A percentile compares a stretch with the other conserved stretches of the same genome.
These are phyloP conservation scores for Lanius ludovicianus DNA, from an alignment of 2,113 vertebrate species.

Conservation along the genomic window DNA sequence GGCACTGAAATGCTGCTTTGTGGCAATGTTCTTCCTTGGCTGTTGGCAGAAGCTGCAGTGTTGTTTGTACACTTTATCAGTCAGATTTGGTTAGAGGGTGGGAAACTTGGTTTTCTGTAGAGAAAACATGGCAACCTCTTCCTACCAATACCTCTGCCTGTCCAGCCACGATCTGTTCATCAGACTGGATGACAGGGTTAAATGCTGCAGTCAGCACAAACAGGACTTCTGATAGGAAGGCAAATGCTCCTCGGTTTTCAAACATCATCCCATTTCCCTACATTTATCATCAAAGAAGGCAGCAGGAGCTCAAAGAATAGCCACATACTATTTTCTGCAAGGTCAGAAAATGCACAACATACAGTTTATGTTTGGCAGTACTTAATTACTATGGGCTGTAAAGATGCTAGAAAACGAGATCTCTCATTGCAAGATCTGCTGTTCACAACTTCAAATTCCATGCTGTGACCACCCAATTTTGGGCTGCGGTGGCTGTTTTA, in stretches of 20 bases:
- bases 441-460: conserved; percentile 14
- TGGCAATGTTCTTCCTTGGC: neutral
- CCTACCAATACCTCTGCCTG: neutral
- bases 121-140: neutral
- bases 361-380: neutral
- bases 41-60: neutral
- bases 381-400: neutral
- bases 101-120: neutral
- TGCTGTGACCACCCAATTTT: neutral
- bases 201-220: conserved; percentile 29
- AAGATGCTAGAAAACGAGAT: neutral
- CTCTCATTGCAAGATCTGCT: neutral
- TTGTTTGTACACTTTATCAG: neutral
- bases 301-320: neutral
- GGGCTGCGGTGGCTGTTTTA: neutral
- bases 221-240: neutral
- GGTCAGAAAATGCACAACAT: neutral
- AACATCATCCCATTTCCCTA: neutral
- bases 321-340: neutral
- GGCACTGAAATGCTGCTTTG: neutral
- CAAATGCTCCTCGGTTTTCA: neutral
- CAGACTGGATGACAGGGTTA: neutral
- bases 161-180: neutral
- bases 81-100: neutral
- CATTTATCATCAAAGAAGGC: neutral